Base-by-base conservation (phyloP, 2,888 invertebrate species). In the Hipparchia sbordonii region DNA sequence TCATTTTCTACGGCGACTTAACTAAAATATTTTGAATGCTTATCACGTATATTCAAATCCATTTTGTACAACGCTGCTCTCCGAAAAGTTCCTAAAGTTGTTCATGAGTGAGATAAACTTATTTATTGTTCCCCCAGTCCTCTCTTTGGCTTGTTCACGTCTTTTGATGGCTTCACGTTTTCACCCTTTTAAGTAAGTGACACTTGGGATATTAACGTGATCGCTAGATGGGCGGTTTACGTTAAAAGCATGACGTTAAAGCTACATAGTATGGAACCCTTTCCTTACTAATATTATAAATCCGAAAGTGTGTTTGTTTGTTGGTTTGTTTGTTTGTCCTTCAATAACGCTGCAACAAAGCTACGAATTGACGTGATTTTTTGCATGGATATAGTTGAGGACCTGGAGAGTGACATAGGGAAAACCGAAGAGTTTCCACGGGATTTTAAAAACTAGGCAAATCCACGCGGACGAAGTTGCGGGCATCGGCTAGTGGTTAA, bases 141-240 rank as follows among this genome's bases (percentile, higher is more conserved):
- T 13, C 63, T 63, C 9, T 63, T 10, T 52, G 33, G 7, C 33
- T 52, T 65, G 51, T 65, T 52, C 52, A 52, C 33, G 33, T 23
- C 13, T 48, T 63, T 52, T 65, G 23, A 7, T 65, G 33, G 65
- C 51, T 48, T 52, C 2, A 33, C 10, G 12, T 62, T 62, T 65
- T 65, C 52, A 65, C 51, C 48, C 65, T 65, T 51, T 65, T 65
- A 13, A 1, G 13, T 46, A 65, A 23, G n/a, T 63, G 63, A 63
- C 51, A 33, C 51, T 23, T 51, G 51, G 12, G 9, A 65, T 52
- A 33, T 33, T 65, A 52, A 48, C 13, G 6, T 60, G 33, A 62
- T 13, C 62, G 48, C n/a, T 62, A 62, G 52, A 65, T 51, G 65
- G 48, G 7, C 46, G 62, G 12, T 65, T 65, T 65, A 51, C 52